phyloP scores from a whole-genome alignment of 2,113 vertebrate species.

The Pholis gunnellus region DNA sequence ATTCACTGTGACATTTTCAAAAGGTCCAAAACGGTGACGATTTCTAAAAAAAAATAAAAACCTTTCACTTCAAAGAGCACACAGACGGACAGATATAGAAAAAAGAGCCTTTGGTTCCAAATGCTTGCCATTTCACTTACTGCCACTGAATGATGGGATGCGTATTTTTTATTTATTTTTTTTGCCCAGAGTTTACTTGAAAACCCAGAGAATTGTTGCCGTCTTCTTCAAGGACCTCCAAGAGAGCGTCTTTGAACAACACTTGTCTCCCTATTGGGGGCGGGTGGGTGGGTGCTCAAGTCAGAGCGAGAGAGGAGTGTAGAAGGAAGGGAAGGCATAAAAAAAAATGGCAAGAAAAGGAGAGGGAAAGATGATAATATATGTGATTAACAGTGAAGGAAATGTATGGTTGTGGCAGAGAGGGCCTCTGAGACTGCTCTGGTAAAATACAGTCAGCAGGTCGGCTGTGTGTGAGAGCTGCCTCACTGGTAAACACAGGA shows the following conservation, averaged over 20 bases:
- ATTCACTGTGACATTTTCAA: conserved; percentile 61
- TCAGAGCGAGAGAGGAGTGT: conserved; percentile 6
- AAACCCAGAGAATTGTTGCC: conserved; percentile 55
- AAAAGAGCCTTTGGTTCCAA: conserved; percentile 50
- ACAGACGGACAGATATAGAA: conserved; percentile 18
- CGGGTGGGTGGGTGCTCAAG: conserved; percentile 39
- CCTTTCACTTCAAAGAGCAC: conserved; percentile 55
- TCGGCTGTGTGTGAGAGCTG: conserved; percentile 40
- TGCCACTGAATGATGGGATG: conserved; percentile 40
- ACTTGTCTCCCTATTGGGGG: conserved; percentile 58
- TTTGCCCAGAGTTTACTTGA: conserved; percentile 47
- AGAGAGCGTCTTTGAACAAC: conserved; percentile 62
- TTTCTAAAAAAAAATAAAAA: conserved; percentile 16
- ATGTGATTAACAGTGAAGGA: conserved; percentile 31
- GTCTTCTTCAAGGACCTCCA: conserved; percentile 67
- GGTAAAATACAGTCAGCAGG: conserved; percentile 38
- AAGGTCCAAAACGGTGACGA: conserved; percentile 42
- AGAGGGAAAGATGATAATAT: conserved; percentile 5
- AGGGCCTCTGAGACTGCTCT: conserved; percentile 28
- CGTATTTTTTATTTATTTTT: conserved; percentile 30
- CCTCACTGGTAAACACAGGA: conserved; percentile 49
- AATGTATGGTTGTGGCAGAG: conserved; percentile 32
- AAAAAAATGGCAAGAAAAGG: conserved; percentile 4
- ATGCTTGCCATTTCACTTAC: conserved; percentile 49
- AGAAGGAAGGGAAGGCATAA: neutral